Conservation (phyloP, 2,113 vertebrate genomes). For the Chinchilla lanigera region DNA sequence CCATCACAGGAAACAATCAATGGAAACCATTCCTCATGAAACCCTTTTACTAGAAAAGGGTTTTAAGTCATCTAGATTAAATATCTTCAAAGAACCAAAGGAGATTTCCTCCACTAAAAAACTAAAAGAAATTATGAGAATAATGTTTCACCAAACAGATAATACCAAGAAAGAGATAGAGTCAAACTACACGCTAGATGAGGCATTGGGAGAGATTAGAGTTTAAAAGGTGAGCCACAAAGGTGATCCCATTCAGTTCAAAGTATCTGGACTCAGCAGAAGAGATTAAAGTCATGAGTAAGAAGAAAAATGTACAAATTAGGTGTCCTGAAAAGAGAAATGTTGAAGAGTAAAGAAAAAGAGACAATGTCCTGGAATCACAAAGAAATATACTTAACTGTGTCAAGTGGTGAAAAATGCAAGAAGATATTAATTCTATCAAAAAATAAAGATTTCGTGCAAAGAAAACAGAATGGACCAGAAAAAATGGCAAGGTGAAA, state of each 20-base stretch:
- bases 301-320: background rate
- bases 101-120: background rate
- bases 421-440: slow-evolving; percentile 11
- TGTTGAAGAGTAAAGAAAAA: background rate
- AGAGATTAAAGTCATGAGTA: background rate
- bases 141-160: background rate
- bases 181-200: background rate
- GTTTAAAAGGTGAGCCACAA: background rate
- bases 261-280: background rate
- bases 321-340: background rate
- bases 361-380: background rate
- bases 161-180: background rate
- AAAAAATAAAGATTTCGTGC: background rate
- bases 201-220: background rate
- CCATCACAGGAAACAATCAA: background rate
- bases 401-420: background rate
- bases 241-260: background rate
- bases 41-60: background rate
- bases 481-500: slow-evolving; percentile 22
- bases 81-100: background rate
- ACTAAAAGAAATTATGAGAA: background rate
- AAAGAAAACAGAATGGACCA: background rate
- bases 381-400: background rate
- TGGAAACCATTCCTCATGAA: background rate
- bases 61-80: background rate